These are phyloP conservation scores for Phrynocephalus vlangalii DNA, from an alignment of 2,797 vertebrate species.

Conservation along the genomic window DNA sequence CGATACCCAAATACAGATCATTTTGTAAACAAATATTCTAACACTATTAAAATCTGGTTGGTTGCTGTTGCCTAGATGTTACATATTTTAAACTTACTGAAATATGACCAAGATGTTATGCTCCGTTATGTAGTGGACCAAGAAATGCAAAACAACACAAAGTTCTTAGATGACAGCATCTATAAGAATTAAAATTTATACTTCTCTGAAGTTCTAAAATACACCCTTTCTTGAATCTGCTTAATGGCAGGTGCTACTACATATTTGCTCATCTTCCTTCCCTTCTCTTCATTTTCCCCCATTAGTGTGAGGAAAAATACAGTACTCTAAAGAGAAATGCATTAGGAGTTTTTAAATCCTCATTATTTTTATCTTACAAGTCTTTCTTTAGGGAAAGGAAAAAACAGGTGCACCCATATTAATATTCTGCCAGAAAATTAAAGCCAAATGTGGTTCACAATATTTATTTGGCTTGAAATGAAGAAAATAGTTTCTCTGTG, in stretches of 20 bases:
- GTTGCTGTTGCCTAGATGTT: neutral
- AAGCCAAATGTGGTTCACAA: neutral
- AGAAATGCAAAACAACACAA: neutral
- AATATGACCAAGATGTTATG: neutral
- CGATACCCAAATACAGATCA: neutral
- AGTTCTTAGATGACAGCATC: neutral
- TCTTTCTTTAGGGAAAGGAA: neutral
- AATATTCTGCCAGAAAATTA: constrained; percentile 23
- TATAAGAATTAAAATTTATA: neutral
- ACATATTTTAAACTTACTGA: neutral
- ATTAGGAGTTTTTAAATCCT: neutral
- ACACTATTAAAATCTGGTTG: neutral
- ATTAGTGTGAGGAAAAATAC: neutral
- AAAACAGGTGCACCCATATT: neutral
- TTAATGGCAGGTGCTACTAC: neutral
- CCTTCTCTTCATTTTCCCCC: fast-evolving
- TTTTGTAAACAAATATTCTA: neutral
- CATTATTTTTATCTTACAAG: neutral
- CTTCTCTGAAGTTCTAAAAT: neutral
- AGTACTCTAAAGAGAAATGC: neutral
- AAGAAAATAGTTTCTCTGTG: constrained; percentile 20
- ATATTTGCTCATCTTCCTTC: neutral
- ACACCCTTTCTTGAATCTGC: neutral
- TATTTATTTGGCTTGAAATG: neutral
- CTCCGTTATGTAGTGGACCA: neutral